Conservation (phyloP, 1,140 invertebrate genomes). For the Anoplolepis gracilipes region DNA sequence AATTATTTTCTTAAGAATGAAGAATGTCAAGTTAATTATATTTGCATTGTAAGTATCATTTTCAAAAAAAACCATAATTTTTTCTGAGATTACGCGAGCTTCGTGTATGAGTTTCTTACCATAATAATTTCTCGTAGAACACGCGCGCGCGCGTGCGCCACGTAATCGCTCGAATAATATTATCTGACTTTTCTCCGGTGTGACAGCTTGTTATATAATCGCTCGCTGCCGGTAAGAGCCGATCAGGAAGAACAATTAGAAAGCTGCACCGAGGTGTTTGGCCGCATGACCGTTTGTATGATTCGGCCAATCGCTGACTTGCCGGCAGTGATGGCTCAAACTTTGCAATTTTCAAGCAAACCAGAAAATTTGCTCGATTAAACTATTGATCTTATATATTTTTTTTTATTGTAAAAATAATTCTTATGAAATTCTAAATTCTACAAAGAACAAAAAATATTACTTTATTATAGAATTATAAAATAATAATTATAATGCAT, state of each 20-base stretch:
- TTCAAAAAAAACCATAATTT: neutral
- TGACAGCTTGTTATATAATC: conserved; percentile 65
- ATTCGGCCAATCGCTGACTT: neutral
- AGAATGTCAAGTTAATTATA: neutral
- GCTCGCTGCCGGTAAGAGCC: conserved; percentile 61
- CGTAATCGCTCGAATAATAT: conserved; percentile 31
- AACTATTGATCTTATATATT: neutral
- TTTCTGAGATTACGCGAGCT: neutral
- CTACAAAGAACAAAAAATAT: neutral
- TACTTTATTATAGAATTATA: neutral
- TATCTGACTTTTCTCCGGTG: conserved; percentile 46
- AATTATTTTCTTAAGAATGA: neutral
- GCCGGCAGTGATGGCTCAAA: neutral
- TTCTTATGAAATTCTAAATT: neutral
- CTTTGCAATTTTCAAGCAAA: neutral
- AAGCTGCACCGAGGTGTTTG: conserved; percentile 72
- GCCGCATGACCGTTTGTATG: conserved; percentile 65
- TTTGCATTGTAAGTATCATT: neutral
- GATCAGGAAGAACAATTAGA: conserved; percentile 83
- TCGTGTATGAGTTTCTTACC: conserved; percentile 7
- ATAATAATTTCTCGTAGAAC: neutral
- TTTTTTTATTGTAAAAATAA: neutral
- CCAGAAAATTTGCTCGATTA: neutral
- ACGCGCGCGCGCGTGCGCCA: neutral
- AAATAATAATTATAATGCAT: neutral